Base-by-base conservation (phyloP, 2,888 invertebrate species). In the Heliconius cydno region DNA sequence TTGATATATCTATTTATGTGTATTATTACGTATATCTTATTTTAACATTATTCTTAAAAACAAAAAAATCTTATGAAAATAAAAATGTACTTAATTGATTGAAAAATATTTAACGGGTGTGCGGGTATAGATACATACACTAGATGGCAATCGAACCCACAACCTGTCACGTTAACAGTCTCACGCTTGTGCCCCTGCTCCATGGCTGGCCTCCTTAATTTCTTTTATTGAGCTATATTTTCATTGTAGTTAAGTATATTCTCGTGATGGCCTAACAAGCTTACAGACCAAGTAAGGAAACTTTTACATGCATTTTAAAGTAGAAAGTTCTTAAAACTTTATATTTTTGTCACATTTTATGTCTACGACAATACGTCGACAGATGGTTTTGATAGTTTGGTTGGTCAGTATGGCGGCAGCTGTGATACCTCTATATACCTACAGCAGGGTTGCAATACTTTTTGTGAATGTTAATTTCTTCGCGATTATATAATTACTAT, bases 381-480 rank as follows among this genome's bases (percentile, higher is more conserved):
- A 82, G 82, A 80, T 82, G 82, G 75, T 76, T 76, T 66, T 67
- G 68, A 76, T 79, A 65, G 52, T 79, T 76, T 57, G 79, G 79
- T 80, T 72, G 68, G 79, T 77, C 77, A 81, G 76, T 76, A 66
- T 67, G 76, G 63, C 80, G 77, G 77, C 82, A 82, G 80, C 80
- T 82, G 82, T 71, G 30, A n/a, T 67, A 67, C 72, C 77, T 81
- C 34, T 72, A n/a, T 77, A 70, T 30, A 60, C 12, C n/a, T 60
- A 70, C 67, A 74, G 25, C 73, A 74, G 41, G 65, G 65, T 28
- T 66, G 46, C 41, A 66, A 22, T 30, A 28, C n/a, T 60, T 72
- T 65, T 46, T 41, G 9, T 68, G 2, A 41, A 15, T 57, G 38
- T 38, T 25, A 0, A 70, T 46, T 25, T 70, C 25, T 46, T 70